A percentile compares a stretch with the other conserved stretches of the same genome.
phyloP scores from a whole-genome alignment of 2,113 vertebrate species.

The Callorhinus ursinus region DNA sequence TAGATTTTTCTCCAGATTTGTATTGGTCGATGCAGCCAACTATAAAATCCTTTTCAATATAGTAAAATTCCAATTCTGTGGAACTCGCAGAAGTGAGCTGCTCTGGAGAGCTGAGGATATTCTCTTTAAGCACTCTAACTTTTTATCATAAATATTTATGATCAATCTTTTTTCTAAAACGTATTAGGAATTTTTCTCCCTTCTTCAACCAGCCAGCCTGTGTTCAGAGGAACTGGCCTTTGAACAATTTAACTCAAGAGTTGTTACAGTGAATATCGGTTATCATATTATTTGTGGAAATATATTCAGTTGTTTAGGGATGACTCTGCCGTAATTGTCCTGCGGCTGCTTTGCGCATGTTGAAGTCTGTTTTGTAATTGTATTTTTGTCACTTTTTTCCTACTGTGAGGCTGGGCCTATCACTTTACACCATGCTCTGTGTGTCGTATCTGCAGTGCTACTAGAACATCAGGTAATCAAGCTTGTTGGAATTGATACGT shows the following conservation, averaged over 20 bases:
- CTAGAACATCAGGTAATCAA: neutral
- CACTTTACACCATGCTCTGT: neutral
- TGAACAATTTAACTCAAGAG: neutral
- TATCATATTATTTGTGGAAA: neutral
- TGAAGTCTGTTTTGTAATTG: neutral
- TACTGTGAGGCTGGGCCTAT: neutral
- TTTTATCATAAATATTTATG: conserved; percentile 24
- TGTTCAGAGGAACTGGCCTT: neutral
- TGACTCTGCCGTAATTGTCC: neutral
- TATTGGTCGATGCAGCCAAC: neutral
- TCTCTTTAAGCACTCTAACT: neutral
- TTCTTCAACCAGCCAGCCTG: neutral
- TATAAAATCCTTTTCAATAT: conserved; percentile 30
- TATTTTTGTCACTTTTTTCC: neutral
- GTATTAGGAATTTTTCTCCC: neutral
- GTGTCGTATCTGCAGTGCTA: neutral
- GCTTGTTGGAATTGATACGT: neutral
- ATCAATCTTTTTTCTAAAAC: neutral
- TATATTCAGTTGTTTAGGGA: neutral
- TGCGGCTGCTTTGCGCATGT: neutral
- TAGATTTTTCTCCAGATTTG: conserved; percentile 47
- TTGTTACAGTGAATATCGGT: neutral
- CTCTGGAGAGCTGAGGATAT: conserved; percentile 4
- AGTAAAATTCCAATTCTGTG: neutral
- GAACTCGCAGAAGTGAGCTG: neutral